These are phyloP conservation scores for Cuculus canorus DNA, from an alignment of 2,797 vertebrate species.

Conservation along the genomic window DNA sequence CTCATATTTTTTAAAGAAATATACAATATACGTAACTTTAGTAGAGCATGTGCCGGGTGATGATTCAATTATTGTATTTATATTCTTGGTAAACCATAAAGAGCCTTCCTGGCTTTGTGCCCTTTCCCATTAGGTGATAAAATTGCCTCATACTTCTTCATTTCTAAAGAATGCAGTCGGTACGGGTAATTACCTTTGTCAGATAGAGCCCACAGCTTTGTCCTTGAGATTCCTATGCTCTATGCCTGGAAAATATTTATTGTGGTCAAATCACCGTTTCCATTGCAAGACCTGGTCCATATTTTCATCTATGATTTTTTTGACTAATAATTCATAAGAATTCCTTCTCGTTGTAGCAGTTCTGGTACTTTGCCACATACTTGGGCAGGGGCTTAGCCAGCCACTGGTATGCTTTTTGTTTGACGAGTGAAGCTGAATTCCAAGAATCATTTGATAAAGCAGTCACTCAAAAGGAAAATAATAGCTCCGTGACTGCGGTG, in stretches of 20 bases:
- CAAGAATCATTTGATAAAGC: neutral
- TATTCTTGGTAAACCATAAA: constrained; percentile 58
- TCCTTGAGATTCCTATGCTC: constrained; percentile 41
- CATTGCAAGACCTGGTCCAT: constrained; percentile 2
- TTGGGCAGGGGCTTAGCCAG: neutral
- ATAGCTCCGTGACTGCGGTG: neutral
- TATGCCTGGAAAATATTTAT: constrained; percentile 21
- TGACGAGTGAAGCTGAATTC: neutral
- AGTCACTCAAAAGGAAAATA: neutral
- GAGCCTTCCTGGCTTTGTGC: constrained; percentile 59
- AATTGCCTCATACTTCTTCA: constrained; percentile 64
- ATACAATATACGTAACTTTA: constrained; percentile 27
- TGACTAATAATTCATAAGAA: neutral
- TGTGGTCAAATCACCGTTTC: neutral
- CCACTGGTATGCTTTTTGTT: neutral
- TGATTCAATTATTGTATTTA: constrained; percentile 65
- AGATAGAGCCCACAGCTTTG: constrained; percentile 36
- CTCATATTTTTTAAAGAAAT: constrained; percentile 34
- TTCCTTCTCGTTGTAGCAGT: neutral
- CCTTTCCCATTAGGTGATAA: constrained; percentile 69
- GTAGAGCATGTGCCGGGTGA: neutral
- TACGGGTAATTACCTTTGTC: constrained; percentile 67
- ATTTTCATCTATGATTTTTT: neutral
- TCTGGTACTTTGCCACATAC: neutral
- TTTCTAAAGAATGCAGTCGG: constrained; percentile 52